These are phyloP conservation scores for Leptopilina drosophilae DNA, from an alignment of 2,888 invertebrate species.

Conservation along the genomic window DNA sequence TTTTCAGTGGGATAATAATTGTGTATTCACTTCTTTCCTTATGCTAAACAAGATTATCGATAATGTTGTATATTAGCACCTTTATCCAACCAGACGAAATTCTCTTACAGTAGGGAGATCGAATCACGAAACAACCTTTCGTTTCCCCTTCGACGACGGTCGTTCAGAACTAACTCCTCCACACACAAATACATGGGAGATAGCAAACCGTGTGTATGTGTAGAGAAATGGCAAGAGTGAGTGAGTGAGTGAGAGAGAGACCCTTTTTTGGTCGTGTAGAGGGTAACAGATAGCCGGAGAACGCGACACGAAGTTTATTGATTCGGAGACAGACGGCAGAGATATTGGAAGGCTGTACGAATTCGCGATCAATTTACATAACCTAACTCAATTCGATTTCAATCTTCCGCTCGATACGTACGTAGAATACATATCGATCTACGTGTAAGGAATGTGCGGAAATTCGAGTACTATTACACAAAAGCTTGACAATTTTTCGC, in stretches of 20 bases:
- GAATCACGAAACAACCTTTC: conserved; percentile 41
- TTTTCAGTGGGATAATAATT: conserved; percentile 22
- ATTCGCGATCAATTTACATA: conserved; percentile 65
- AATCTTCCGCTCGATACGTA: conserved; percentile 58
- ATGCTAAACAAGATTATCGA: conserved; percentile 28
- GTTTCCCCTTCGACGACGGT: conserved; percentile 37
- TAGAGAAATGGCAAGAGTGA: too few relatives aligned
- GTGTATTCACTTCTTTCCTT: conserved; percentile 24
- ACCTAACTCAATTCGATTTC: conserved; percentile 65
- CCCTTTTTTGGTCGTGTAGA: conserved; percentile 35
- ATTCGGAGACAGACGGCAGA: conserved; percentile 54
- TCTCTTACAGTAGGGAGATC: conserved; percentile 41
- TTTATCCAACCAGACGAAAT: conserved; percentile 40
- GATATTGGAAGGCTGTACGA: conserved; percentile 57
- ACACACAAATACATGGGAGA: too few relatives aligned
- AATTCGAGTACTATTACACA: conserved; percentile 39
- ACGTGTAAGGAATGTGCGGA: conserved; percentile 41
- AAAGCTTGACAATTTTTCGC: conserved; percentile 39
- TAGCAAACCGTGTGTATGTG: too few relatives aligned
- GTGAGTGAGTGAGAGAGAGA: neutral
- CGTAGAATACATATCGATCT: conserved; percentile 40
- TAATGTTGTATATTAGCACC: conserved; percentile 39
- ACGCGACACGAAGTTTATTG: conserved; percentile 53
- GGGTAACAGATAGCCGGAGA: conserved; percentile 41
- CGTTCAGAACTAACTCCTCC: conserved; percentile 32